phyloP scores from a whole-genome alignment of 1,140 invertebrate species.

The Drosophila aff. region DNA sequence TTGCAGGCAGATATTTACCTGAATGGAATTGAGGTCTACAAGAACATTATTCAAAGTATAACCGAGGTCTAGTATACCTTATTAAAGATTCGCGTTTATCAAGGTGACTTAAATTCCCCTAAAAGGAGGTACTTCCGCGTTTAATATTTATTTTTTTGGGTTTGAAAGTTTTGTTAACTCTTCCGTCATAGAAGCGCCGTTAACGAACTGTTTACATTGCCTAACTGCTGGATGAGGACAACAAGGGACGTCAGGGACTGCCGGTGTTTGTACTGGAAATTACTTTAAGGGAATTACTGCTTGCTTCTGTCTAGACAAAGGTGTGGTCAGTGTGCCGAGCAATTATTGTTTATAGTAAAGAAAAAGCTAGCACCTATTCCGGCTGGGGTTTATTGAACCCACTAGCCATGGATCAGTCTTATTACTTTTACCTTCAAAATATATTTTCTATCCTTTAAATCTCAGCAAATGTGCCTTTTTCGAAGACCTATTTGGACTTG shows the following conservation, averaged over 20 bases:
- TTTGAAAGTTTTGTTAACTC: background rate
- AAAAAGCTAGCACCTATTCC: background rate
- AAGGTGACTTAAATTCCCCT: background rate
- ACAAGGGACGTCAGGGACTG: constrained; percentile 94
- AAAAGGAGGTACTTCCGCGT: background rate
- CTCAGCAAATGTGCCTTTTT: background rate
- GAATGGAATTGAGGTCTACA: constrained; percentile 90
- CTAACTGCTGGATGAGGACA: constrained; percentile 96
- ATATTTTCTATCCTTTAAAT: background rate
- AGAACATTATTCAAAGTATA: constrained; percentile 87
- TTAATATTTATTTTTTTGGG: background rate
- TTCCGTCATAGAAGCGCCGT: constrained; percentile 85
- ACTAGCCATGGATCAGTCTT: too few relatives aligned
- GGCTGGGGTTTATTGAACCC: background rate
- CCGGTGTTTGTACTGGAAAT: constrained; percentile 89
- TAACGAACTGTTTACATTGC: constrained; percentile 89
- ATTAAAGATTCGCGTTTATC: background rate
- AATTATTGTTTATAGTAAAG: background rate
- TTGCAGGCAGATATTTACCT: constrained; percentile 89
- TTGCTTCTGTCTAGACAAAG: constrained; percentile 95
- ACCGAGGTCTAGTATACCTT: constrained; percentile 84
- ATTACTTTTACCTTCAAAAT: background rate
- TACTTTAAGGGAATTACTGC: constrained; percentile 93
- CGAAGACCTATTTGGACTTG: too few relatives aligned
- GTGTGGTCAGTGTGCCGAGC: constrained; percentile 76